Evolutionary conservation across 2,888 invertebrate genomes (phyloP), one percentile per base, ranked within the genome.

Genomic region (Perdita meconis): DNA sequence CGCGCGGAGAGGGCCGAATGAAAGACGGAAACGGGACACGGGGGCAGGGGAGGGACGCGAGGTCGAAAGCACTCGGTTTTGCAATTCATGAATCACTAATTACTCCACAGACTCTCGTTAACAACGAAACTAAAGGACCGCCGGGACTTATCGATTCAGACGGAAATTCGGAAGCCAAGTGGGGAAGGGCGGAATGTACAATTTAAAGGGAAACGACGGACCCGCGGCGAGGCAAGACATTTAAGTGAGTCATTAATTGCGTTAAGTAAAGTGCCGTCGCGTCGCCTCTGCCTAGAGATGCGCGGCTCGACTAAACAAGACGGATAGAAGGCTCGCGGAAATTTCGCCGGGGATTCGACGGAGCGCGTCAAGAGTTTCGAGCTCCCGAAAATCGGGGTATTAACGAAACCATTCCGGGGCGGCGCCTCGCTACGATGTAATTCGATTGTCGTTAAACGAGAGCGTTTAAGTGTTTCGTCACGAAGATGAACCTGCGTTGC

Each of bases 231-330:
- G 73, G 79, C 64, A 77, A 83, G 79, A 83, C 81, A 81, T 87
- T 87, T 80, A 85, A 88, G 86, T 80, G 86, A 88, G 83, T 86
- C 81, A 82, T 85, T 88, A 88, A 88, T 87, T 85, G 87, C 78
- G 81, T 88, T 81, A 87, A 84, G 83, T 73, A 83, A 86, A 88
- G 87, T 88, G 88, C 85, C 78, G 81, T 69, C 78, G 79, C 78
- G 74, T 74, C 64, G 67, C 30, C 56, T 38, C 72, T 60, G 67
- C 30, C 56, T 38, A 12, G 40, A 57, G 30, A 22, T 40, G 55
- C n/a, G 24, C 12, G 2, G 57, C 40, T 22, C 63, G 40, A 36
- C 55, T 42, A 22, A 65, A 50, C 70, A 56, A 68, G 53, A 53
- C 60, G 57, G 65, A 55, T 40, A 19, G 55, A 34, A 63, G 47